These are phyloP conservation scores for Tympanoctomys barrerae DNA, from an alignment of 2,797 vertebrate genomes.

Conservation along the genomic window DNA sequence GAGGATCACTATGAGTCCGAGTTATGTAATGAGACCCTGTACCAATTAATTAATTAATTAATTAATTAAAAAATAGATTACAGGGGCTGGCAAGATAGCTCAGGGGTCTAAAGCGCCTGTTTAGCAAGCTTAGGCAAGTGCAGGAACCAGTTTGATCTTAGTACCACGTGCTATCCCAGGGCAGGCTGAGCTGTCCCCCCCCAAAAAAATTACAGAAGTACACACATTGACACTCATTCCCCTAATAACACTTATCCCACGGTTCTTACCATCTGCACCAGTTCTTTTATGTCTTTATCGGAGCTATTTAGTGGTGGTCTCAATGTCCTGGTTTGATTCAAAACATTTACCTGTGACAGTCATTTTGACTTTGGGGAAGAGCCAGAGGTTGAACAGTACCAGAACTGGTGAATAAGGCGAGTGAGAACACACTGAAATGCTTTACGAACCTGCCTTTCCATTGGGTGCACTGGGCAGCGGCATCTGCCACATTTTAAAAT, in stretches of 20 bases:
- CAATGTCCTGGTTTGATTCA: background rate
- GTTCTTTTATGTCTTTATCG: background rate
- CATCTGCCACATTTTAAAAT: background rate
- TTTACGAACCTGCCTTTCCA: background rate
- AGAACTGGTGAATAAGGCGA: background rate
- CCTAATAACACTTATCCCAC: background rate
- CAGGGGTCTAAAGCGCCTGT: too few species aligned
- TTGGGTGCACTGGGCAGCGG: background rate
- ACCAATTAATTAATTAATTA: too few species aligned
- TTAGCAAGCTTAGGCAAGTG: too few species aligned
- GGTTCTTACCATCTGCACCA: background rate
- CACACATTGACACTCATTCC: background rate
- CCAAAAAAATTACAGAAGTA: background rate
- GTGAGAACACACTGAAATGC: background rate
- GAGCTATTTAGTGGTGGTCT: background rate
- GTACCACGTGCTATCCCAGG: too few species aligned
- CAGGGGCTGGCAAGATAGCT: too few species aligned
- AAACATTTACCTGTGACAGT: background rate
- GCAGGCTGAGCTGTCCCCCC: too few species aligned
- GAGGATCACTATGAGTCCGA: too few species aligned
- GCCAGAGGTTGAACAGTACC: background rate
- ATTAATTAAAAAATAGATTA: too few species aligned
- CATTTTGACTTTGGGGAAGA: background rate
- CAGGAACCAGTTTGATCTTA: too few species aligned
- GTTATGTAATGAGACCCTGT: too few species aligned